These are phyloP conservation scores for Axea sp. DNA, from an alignment of 2,888 invertebrate genomes.

Conservation along the genomic window DNA sequence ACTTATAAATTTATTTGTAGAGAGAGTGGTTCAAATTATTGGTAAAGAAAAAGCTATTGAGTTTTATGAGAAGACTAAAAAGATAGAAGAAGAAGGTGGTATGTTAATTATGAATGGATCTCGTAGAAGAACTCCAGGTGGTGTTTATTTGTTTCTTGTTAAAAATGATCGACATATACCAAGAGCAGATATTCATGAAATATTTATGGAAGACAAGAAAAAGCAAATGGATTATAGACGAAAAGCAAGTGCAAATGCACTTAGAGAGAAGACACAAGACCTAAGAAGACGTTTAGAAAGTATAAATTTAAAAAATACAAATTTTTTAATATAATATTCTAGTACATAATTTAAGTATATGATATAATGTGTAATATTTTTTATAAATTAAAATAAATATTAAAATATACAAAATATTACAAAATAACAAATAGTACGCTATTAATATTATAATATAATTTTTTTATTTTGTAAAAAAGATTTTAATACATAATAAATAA, in stretches of 20 bases:
- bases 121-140: constrained; percentile 91
- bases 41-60: constrained; percentile 88
- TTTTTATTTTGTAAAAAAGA: no score
- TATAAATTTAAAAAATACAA: constrained; percentile 62
- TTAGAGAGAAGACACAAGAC: constrained; percentile 85
- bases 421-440: no score
- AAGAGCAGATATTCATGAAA: constrained; percentile 83
- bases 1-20: constrained; percentile 82
- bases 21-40: constrained; percentile 85
- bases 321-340: no score
- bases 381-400: not conserved
- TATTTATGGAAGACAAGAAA: constrained; percentile 85
- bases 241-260: constrained; percentile 80
- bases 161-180: constrained; percentile 86
- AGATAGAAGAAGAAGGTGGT: constrained; percentile 91
- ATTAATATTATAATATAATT: no score
- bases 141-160: constrained; percentile 90
- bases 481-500: no score
- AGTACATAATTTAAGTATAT: no score
- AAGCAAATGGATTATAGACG: constrained; percentile 82
- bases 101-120: constrained; percentile 91
- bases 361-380: no score
- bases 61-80: constrained; percentile 89
- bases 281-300: constrained; percentile 79
- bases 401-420: no score